Evolutionary conservation across 2,797 vertebrate genomes (phyloP).

Genomic region (Cichlasoma orientale): DNA sequence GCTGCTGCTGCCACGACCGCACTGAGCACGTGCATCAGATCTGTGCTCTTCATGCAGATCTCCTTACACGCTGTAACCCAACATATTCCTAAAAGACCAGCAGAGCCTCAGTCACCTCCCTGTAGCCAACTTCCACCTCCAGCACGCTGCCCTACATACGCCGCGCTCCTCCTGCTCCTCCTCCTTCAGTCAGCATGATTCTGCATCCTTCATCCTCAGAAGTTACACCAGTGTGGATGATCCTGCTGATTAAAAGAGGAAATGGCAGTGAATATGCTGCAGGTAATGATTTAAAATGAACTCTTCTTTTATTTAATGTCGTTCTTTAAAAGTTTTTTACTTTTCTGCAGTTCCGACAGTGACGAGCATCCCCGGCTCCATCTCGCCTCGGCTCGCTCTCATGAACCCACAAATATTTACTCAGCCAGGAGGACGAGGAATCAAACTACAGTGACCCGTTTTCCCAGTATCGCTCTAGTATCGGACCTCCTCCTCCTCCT

Average conservation of each 20-base stretch:
- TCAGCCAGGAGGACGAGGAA: no score
- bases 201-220: not conserved
- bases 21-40: not conserved
- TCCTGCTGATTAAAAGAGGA: not conserved
- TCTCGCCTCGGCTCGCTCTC: no score
- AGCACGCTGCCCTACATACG: not conserved
- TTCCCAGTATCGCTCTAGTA: not conserved
- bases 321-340: no score
- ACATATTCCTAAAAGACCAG: conserved; percentile 2
- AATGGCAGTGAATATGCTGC: no score
- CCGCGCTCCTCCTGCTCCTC: not conserved
- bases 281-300: no score
- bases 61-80: not conserved
- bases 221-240: not conserved
- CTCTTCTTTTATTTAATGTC: no score
- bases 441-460: no score
- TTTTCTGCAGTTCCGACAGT: no score
- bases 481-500: not conserved
- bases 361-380: no score
- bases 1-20: not conserved
- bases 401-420: no score
- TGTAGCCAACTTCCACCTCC: not conserved
- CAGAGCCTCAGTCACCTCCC: not conserved
- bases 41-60: not conserved
- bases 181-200: not conserved